Evolutionary conservation across 2,113 vertebrate species (phyloP).

Genomic region (Mungos mungo): DNA sequence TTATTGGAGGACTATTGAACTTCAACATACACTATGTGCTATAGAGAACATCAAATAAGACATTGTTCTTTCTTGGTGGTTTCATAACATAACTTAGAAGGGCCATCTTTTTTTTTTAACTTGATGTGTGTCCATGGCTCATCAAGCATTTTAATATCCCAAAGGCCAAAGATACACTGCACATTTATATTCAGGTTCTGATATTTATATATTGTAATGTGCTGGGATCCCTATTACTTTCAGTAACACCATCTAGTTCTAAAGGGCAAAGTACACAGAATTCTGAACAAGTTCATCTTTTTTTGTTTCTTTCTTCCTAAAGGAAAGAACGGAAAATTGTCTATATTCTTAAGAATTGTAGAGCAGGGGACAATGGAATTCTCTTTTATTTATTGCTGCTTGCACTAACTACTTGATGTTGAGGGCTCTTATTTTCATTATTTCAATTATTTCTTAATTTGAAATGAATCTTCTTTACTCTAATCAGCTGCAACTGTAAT

Average conservation of each 20-base stretch:
- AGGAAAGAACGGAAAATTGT: slow-evolving; percentile 60
- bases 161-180: slow-evolving; percentile 72
- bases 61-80: slow-evolving; percentile 35
- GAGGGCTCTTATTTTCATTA: slow-evolving; percentile 71
- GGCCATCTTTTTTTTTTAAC: slow-evolving; percentile 14
- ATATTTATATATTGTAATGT: slow-evolving; percentile 83
- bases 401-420: slow-evolving; percentile 62
- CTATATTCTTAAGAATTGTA: slow-evolving; percentile 61
- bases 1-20: slow-evolving; percentile 28
- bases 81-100: slow-evolving; percentile 56
- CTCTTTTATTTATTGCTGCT: slow-evolving; percentile 41
- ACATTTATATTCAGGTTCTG: slow-evolving; percentile 80
- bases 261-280: slow-evolving; percentile 80
- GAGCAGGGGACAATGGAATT: neutral
- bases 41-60: slow-evolving; percentile 53
- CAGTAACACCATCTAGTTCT: slow-evolving; percentile 71
- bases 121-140: slow-evolving; percentile 66
- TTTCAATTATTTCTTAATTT: slow-evolving; percentile 74
- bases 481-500: slow-evolving; percentile 54
- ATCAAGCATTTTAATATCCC: slow-evolving; percentile 78
- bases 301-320: slow-evolving; percentile 52
- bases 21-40: neutral
- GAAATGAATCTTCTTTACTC: slow-evolving; percentile 38
- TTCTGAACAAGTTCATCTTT: slow-evolving; percentile 73
- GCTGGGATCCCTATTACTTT: slow-evolving; percentile 75